Evolutionary conservation across 2,888 invertebrate species (phyloP).

Genomic region (Protodeltote pygarga): DNA sequence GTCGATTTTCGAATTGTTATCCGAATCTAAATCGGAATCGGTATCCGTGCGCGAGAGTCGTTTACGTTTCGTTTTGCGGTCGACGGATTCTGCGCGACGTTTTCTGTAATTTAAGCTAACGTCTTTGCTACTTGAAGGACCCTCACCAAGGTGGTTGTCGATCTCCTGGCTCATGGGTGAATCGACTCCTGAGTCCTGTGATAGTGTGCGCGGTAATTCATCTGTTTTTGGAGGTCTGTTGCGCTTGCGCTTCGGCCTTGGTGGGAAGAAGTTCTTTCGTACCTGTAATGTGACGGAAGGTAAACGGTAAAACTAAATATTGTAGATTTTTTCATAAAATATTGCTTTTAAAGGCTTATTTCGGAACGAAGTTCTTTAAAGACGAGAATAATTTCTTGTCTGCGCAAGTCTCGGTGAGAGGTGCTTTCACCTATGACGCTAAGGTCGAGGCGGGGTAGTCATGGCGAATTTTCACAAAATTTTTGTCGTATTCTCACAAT

Average conservation of each 20-base stretch:
- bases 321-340: too few relatives aligned
- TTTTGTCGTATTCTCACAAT: too few relatives aligned
- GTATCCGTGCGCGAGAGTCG: slow-evolving; percentile 49
- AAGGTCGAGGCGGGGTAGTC: too few relatives aligned
- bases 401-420: too few relatives aligned
- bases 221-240: slow-evolving; percentile 52
- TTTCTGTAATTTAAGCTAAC: slow-evolving; percentile 40
- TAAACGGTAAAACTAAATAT: background rate
- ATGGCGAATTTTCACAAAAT: too few relatives aligned
- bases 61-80: slow-evolving; percentile 61
- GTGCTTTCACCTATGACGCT: too few relatives aligned
- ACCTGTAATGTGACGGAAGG: slow-evolving; percentile 74
- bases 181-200: slow-evolving; percentile 72
- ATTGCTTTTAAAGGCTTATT: too few relatives aligned
- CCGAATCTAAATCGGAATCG: slow-evolving; percentile 55
- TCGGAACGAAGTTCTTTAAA: too few relatives aligned
- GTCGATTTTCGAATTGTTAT: slow-evolving; percentile 24
- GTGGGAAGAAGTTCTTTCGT: slow-evolving; percentile 90
- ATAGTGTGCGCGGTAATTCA: slow-evolving; percentile 55
- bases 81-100: slow-evolving; percentile 65
- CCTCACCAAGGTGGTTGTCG: slow-evolving; percentile 37
- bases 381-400: too few relatives aligned
- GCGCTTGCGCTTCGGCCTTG: slow-evolving; percentile 85
- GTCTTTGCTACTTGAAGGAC: slow-evolving; percentile 8
- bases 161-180: slow-evolving; percentile 66